A percentile compares a stretch with the other conserved stretches of the same genome.
These are phyloP conservation scores for Trisateles emortualis DNA, from an alignment of 2,888 invertebrate genomes.

Conservation along the genomic window DNA sequence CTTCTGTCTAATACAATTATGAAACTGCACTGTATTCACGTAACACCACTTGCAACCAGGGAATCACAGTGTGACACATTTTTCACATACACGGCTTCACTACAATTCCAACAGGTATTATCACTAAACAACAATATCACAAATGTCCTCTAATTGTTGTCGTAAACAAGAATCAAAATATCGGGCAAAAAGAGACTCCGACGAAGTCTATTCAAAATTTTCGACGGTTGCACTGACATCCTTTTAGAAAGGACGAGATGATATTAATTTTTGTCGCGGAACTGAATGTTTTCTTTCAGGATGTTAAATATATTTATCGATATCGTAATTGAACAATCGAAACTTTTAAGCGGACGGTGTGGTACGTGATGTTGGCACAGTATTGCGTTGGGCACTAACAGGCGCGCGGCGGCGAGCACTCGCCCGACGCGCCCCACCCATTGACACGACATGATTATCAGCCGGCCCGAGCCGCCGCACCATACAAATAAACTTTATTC, in stretches of 20 bases:
- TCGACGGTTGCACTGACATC: slow-evolving; percentile 80
- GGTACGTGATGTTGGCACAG: slow-evolving; percentile 62
- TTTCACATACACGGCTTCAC: slow-evolving; percentile 57
- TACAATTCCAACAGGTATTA: slow-evolving; percentile 20
- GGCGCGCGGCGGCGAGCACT: slow-evolving; percentile 55
- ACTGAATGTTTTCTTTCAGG: slow-evolving; percentile 21
- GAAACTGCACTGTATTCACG: slow-evolving; percentile 52
- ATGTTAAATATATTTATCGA: slow-evolving; percentile 28
- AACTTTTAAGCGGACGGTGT: slow-evolving; percentile 45
- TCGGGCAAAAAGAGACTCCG: slow-evolving; percentile 75
- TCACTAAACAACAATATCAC: slow-evolving; percentile 30
- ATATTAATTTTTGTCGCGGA: slow-evolving; percentile 27
- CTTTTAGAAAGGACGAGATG: slow-evolving; percentile 56
- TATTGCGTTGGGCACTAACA: slow-evolving; percentile 72
- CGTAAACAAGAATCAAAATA: slow-evolving; percentile 82
- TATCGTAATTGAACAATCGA: slow-evolving; percentile 47
- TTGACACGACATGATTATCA: slow-evolving; percentile 78
- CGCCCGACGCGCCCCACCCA: slow-evolving; percentile 77
- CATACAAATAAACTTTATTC: slow-evolving; percentile 86
- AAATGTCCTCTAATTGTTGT: slow-evolving; percentile 70
- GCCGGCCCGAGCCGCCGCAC: slow-evolving; percentile 69
- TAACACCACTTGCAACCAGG: slow-evolving; percentile 49
- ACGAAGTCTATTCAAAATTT: slow-evolving; percentile 76
- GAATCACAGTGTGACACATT: slow-evolving; percentile 70
- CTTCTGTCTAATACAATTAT: slow-evolving; percentile 55